These are phyloP conservation scores for Centruroides sculpturatus DNA, from an alignment of 1,140 invertebrate genomes.

Conservation along the genomic window DNA sequence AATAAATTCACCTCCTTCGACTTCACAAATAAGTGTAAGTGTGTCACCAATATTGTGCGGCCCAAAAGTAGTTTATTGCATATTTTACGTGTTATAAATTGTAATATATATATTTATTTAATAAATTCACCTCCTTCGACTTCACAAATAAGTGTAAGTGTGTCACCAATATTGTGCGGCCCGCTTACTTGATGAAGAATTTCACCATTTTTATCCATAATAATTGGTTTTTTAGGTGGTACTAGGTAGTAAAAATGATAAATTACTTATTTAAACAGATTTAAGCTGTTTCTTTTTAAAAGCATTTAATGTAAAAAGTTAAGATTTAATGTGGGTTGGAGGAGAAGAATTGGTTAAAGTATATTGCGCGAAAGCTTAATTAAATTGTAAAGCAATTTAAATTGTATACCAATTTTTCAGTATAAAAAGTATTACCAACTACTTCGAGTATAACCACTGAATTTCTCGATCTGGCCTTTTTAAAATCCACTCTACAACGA, in stretches of 20 bases:
- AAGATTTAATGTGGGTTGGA: too few relatives aligned
- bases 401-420: too few relatives aligned
- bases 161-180: constrained; percentile 69
- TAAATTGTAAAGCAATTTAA: too few relatives aligned
- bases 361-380: too few relatives aligned
- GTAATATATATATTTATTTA: neutral
- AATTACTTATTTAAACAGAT: too few relatives aligned
- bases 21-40: constrained; percentile 68
- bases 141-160: constrained; percentile 68
- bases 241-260: neutral
- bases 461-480: constrained; percentile 74
- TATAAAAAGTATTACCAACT: constrained; percentile 54
- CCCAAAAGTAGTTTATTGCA: constrained; percentile 27
- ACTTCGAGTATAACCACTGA: constrained; percentile 76
- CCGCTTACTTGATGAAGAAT: constrained; percentile 33
- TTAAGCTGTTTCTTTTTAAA: too few relatives aligned
- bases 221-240: neutral
- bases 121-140: constrained; percentile 60
- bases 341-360: too few relatives aligned
- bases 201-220: neutral
- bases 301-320: too few relatives aligned
- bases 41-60: constrained; percentile 73
- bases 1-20: constrained; percentile 56
- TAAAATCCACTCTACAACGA: constrained; percentile 76
- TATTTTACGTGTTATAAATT: too few relatives aligned